A percentile compares a stretch with the other conserved stretches of the same genome.
Evolutionary conservation across 2,888 invertebrate genomes (phyloP).

Genomic region (Callosobruchus maculatus): DNA sequence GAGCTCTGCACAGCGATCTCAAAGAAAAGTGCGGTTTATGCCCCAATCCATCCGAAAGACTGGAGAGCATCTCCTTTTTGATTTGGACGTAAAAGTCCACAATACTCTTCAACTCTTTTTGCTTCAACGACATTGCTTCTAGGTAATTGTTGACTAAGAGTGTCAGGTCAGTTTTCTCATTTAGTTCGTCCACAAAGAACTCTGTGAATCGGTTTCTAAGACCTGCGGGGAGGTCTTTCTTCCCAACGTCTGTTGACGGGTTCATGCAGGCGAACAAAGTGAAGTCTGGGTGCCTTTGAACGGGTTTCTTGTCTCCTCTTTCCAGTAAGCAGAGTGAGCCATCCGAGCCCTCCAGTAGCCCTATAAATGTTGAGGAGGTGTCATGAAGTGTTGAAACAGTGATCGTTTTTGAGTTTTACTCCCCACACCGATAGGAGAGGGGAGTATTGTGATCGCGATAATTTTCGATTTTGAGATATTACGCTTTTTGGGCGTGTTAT

Average conservation of each 20-base stretch:
- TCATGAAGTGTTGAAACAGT: too few species aligned
- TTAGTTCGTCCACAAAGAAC: constrained; percentile 90
- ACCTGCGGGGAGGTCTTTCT: constrained; percentile 90
- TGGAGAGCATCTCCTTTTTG: constrained; percentile 63
- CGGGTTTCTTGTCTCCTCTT: constrained; percentile 82
- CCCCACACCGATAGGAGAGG: too few species aligned
- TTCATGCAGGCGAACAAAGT: constrained; percentile 99
- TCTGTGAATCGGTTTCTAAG: constrained; percentile 95
- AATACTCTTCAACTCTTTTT: constrained; percentile 69
- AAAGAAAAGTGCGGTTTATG: constrained; percentile 90
- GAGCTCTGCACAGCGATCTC: constrained; percentile 88
- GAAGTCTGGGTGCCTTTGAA: constrained; percentile 80
- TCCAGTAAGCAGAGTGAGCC: constrained; percentile 83
- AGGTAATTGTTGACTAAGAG: constrained; percentile 65
- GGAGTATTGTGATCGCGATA: too few species aligned
- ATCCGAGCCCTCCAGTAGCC: constrained; percentile 73
- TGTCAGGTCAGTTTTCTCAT: constrained; percentile 73
- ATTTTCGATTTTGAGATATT: too few species aligned
- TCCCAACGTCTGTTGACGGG: constrained; percentile 98
- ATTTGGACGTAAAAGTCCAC: constrained; percentile 83
- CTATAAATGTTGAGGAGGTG: not conserved
- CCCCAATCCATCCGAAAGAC: constrained; percentile 79
- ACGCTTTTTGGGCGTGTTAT: too few species aligned
- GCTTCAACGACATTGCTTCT: constrained; percentile 68
- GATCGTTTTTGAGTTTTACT: too few species aligned